Conservation (phyloP, 2,888 invertebrate species). For the Metalampra italica region DNA sequence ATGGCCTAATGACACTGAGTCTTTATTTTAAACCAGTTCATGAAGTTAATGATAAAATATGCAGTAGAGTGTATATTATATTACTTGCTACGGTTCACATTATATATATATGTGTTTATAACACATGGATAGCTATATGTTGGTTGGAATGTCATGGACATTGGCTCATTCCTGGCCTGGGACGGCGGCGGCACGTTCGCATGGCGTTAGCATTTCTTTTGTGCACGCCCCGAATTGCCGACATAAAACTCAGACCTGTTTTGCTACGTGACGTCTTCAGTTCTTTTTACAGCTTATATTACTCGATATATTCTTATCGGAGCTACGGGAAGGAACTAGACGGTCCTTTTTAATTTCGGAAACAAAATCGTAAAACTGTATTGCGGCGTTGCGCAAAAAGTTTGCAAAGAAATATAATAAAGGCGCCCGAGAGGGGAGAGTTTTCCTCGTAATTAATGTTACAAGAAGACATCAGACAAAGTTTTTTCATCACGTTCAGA, state of each 20-base stretch:
- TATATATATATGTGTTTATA: background rate
- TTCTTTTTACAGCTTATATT: conserved; percentile 64
- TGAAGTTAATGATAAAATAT: background rate
- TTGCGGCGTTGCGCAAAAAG: conserved; percentile 34
- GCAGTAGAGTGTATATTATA: background rate
- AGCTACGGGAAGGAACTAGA: conserved; percentile 37
- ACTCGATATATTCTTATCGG: conserved; percentile 70
- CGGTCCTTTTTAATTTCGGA: conserved; percentile 48
- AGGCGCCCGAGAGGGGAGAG: conserved; percentile 24
- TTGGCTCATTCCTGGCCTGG: conserved; percentile 21
- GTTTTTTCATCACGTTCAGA: conserved; percentile 71
- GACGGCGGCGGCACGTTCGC: conserved; percentile 55
- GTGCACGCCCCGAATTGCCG: conserved; percentile 72
- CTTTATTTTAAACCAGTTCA: background rate
- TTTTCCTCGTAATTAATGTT: conserved; percentile 73
- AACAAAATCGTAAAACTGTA: conserved; percentile 62
- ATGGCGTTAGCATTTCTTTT: conserved; percentile 71
- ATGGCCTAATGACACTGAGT: background rate
- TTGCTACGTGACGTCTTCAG: conserved; percentile 70
- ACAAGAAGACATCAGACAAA: conserved; percentile 70
- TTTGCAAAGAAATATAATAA: conserved; percentile 48
- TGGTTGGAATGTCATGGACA: conserved; percentile 15
- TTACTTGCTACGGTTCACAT: background rate
- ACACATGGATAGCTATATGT: no score
- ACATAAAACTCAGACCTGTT: conserved; percentile 73